Evolutionary conservation across 2,113 vertebrate genomes (phyloP).

Genomic region (Peucedramus taeniatus): DNA sequence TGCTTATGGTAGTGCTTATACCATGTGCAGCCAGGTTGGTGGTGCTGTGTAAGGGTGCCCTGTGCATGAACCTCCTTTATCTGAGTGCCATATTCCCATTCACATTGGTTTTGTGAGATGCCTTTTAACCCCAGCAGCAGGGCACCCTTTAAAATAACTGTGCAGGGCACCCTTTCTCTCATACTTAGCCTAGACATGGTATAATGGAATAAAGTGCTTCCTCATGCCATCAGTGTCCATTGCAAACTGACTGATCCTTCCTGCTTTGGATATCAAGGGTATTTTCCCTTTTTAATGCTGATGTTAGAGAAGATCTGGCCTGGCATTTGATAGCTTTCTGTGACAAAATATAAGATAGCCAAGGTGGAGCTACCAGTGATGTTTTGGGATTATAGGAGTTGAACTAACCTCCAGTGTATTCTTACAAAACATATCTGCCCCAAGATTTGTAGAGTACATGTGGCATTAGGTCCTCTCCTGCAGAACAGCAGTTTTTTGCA

Average conservation of each 20-base stretch:
- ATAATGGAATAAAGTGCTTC: not conserved
- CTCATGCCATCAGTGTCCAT: not conserved
- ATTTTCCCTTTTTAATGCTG: not conserved
- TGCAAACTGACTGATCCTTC: not conserved
- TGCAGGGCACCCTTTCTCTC: not conserved
- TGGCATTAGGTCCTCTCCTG: not conserved
- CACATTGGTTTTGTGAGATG: not conserved
- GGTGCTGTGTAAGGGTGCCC: not conserved
- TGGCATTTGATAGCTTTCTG: not conserved
- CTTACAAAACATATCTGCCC: not conserved
- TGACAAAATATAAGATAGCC: not conserved
- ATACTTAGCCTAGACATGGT: rapidly evolving
- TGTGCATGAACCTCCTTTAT: not conserved
- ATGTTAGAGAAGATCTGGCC: not conserved
- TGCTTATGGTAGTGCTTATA: not conserved
- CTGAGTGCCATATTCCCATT: not conserved
- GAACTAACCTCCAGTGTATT: not conserved
- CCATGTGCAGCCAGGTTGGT: not conserved
- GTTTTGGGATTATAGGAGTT: not conserved
- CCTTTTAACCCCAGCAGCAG: not conserved
- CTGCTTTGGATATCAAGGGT: not conserved
- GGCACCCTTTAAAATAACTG: not conserved
- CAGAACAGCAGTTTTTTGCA: not conserved
- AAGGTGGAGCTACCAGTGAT: not conserved
- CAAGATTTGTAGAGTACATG: rapidly evolving